Conservation (phyloP, 2,113 vertebrate genomes). For the Mirza zaza region DNA sequence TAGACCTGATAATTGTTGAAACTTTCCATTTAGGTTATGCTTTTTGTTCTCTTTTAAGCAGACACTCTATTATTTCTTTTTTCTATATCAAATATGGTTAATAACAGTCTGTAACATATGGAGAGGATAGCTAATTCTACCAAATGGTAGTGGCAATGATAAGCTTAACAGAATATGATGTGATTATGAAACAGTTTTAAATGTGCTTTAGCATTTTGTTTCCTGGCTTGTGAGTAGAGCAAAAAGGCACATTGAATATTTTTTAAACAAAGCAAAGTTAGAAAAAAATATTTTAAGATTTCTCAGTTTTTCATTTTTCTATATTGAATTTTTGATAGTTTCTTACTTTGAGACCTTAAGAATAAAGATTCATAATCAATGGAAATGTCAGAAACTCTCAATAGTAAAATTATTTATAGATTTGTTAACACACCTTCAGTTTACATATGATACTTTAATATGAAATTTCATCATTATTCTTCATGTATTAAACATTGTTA, state of each 20-base stretch:
- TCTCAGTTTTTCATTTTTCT: neutral
- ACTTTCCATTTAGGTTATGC: neutral
- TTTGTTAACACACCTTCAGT: neutral
- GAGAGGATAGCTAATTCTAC: neutral
- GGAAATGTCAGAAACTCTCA: neutral
- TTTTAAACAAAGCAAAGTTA: neutral
- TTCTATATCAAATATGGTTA: neutral
- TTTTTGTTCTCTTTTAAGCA: conserved; percentile 34
- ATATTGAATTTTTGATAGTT: neutral
- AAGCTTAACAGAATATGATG: neutral
- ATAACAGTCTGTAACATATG: neutral
- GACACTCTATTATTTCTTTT: neutral
- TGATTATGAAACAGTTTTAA: conserved; percentile 22
- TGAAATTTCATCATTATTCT: neutral
- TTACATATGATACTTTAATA: neutral
- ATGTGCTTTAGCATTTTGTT: conserved; percentile 17
- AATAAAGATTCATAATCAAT: neutral
- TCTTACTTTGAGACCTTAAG: neutral
- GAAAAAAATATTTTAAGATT: neutral
- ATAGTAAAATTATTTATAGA: neutral
- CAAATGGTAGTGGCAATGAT: neutral
- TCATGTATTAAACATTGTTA: neutral
- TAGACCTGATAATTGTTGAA: neutral
- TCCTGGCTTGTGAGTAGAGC: neutral
- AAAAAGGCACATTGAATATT: neutral